These are phyloP conservation scores for Hippasteria phrygiana DNA, from an alignment of 53 echinoderm and acorn worm genomes.

Conservation along the genomic window DNA sequence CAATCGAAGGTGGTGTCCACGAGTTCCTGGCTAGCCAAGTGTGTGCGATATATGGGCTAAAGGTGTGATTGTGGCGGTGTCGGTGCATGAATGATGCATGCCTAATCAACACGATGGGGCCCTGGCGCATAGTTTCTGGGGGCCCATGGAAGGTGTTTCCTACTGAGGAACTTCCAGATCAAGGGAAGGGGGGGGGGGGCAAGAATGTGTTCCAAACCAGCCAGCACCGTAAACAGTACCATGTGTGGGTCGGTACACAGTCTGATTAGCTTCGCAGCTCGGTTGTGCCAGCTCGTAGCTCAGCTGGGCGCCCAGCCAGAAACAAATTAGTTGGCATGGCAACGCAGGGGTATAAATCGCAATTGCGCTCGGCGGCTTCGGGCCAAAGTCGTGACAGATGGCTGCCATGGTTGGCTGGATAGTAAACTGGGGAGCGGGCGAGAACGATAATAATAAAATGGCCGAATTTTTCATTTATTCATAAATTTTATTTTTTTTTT, in stretches of 20 bases:
- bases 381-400: conserved; percentile 70
- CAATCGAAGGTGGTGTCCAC: conserved; percentile 29
- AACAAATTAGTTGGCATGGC: conserved; percentile 70
- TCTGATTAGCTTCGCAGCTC: conserved; percentile 62
- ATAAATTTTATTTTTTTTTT: neutral
- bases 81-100: conserved; percentile 47
- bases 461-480: conserved; percentile 9
- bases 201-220: neutral
- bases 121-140: neutral
- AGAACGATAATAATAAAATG: conserved; percentile 35
- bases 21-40: neutral
- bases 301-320: conserved; percentile 69
- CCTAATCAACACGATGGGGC: conserved; percentile 12
- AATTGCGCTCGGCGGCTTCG: conserved; percentile 11
- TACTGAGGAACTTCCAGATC: neutral
- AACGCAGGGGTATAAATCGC: conserved; percentile 39
- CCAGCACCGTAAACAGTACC: conserved; percentile 45
- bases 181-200: neutral
- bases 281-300: conserved; percentile 18
- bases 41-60: neutral
- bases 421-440: conserved; percentile 51
- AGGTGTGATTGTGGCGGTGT: conserved; percentile 51
- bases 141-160: neutral
- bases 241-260: conserved; percentile 4
- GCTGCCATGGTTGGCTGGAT: conserved; percentile 38